These are phyloP conservation scores for Dioctria linearis DNA, from an alignment of 2,888 invertebrate genomes.

Conservation along the genomic window DNA sequence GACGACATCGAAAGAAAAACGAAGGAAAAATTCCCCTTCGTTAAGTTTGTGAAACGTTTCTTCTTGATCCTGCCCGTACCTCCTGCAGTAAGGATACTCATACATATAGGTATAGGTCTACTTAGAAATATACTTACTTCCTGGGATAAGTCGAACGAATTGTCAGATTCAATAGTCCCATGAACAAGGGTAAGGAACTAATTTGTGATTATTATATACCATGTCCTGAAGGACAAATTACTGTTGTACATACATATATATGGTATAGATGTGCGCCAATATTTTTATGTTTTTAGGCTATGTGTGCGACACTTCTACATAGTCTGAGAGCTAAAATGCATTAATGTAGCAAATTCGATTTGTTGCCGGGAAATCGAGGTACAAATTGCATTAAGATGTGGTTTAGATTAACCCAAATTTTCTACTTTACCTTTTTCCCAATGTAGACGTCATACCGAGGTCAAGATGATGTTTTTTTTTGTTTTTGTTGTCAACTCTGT, in stretches of 20 bases:
- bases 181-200: slow-evolving; percentile 36
- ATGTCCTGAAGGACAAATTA: slow-evolving; percentile 39
- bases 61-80: background rate
- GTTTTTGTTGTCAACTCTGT: no score
- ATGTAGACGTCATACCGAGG: slow-evolving; percentile 42
- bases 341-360: slow-evolving; percentile 49
- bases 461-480: background rate
- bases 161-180: slow-evolving; percentile 19
- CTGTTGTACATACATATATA: no score
- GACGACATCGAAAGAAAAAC: slow-evolving; percentile 29
- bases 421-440: slow-evolving; percentile 50
- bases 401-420: slow-evolving; percentile 53
- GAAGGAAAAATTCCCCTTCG: slow-evolving; percentile 31
- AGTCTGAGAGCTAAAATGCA: slow-evolving; percentile 11
- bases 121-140: background rate
- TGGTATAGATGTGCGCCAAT: background rate
- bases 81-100: background rate
- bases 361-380: slow-evolving; percentile 39
- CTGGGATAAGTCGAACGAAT: slow-evolving; percentile 16
- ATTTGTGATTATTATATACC: slow-evolving; percentile 43
- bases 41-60: background rate
- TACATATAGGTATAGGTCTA: background rate
- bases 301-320: slow-evolving; percentile 5
- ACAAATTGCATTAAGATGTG: slow-evolving; percentile 53
- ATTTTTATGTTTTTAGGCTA: background rate